These are phyloP conservation scores for Collichthys lucidus DNA, from an alignment of 2,113 vertebrate genomes.

Conservation along the genomic window DNA sequence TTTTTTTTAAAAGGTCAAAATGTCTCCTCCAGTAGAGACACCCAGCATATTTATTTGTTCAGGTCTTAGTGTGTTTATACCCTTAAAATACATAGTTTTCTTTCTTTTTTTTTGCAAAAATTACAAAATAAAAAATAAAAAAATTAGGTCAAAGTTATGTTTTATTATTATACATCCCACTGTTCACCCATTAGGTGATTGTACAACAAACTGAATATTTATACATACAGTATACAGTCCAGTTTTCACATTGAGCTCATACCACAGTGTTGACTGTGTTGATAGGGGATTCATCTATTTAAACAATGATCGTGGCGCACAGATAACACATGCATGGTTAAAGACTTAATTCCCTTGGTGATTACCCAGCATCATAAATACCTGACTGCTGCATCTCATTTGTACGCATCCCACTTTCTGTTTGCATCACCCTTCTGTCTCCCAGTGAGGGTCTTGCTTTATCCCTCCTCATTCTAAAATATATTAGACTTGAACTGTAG, in stretches of 20 bases:
- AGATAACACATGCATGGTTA: constrained; percentile 54
- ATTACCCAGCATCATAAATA: constrained; percentile 70
- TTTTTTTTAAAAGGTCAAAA: no score
- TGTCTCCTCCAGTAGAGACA: not conserved
- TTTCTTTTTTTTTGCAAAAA: not conserved
- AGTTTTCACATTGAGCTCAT: constrained; percentile 41
- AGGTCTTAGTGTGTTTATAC: not conserved
- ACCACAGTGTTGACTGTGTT: constrained; percentile 38
- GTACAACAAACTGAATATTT: not conserved
- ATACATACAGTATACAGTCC: constrained; percentile 1
- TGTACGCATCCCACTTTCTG: constrained; percentile 53
- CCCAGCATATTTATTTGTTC: not conserved
- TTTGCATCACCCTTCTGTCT: constrained; percentile 28
- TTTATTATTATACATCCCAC: not conserved
- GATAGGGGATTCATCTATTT: constrained; percentile 48
- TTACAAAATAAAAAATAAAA: not conserved
- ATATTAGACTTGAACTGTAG: constrained; percentile 63
- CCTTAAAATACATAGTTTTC: not conserved
- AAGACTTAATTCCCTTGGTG: constrained; percentile 70
- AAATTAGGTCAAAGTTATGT: not conserved
- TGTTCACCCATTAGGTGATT: not conserved
- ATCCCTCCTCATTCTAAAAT: constrained; percentile 49
- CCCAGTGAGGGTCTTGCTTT: constrained; percentile 24
- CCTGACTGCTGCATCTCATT: constrained; percentile 74
- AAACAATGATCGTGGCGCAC: constrained; percentile 65